Evolutionary conservation across 2,113 vertebrate species (phyloP), one percentile per base, ranked within the genome.

Genomic region (Alligator mississippiensis): DNA sequence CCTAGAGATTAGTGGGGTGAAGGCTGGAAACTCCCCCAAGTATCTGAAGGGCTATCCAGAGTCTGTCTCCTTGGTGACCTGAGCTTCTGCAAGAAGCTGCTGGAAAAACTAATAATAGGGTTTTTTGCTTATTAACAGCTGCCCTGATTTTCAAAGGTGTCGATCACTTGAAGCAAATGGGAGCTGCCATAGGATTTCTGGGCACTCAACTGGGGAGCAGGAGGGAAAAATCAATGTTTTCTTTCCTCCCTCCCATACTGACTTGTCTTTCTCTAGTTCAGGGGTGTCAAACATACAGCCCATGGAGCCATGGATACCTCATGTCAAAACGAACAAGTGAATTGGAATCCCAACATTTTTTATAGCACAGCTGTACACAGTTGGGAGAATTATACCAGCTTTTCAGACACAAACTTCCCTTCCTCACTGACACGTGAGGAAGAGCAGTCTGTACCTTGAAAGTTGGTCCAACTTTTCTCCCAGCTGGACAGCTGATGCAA

Each of bases 101-200:
- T 34, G 30, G 4, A 27, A 16, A 8, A 30, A 30, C n/a, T 34
- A 18, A 70, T 5, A n/a, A 34, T 70, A 70, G 18, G 7, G 5
- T 61, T 34, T 57, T 14, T 21, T 5, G 63, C 34, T 1, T 9
- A 63, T 28, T 63, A 63, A 12, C 11, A 63, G 62, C 25, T 63
- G 62, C 11, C 13, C 25, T 27, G 22, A 28, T 63, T 63, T 63
- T 63, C 24, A 63, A 25, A 63, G 62, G 62, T 27, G 24, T 4
- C 27, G 22, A 19, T 1, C 66, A 14, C 63, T 61, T 30, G 11
- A 17, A 93, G 30, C 0, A 0, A 5, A 47, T 47, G 47, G 47
- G 47, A 28, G 25, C 25, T 63, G 8, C 84, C 47, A 9, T 1
- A 55, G 5, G 1, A 5, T 24, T 18, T 21, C 2, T 24, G 0